A percentile compares a stretch with the other conserved stretches of the same genome.
These are phyloP conservation scores for Ranitomeya imitator DNA, from an alignment of 2,113 vertebrate species.

Conservation along the genomic window DNA sequence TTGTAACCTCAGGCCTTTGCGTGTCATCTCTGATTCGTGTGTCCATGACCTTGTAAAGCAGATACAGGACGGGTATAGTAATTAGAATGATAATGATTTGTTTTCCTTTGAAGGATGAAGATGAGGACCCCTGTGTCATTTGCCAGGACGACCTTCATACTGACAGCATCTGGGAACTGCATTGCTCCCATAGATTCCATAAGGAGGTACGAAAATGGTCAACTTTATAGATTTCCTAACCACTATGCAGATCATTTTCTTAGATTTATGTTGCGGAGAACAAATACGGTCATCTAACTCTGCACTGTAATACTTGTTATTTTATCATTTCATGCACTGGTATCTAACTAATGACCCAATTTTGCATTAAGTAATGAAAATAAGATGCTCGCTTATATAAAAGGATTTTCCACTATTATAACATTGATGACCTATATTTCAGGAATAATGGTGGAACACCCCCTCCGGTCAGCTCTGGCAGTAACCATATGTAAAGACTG, in stretches of 20 bases:
- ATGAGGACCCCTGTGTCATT: conserved; percentile 65
- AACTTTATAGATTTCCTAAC: neutral
- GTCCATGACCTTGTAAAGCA: conserved; percentile 48
- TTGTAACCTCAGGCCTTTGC: conserved; percentile 20
- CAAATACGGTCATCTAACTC: neutral
- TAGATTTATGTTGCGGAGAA: neutral
- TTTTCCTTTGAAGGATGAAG: conserved; percentile 61
- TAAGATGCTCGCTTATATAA: no score
- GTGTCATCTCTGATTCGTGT: conserved; percentile 41
- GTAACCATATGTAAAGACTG: no score
- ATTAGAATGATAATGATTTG: conserved; percentile 51
- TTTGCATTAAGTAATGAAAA: no score
- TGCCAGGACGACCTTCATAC: conserved; percentile 67
- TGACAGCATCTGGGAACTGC: conserved; percentile 63
- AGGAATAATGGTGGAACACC: no score
- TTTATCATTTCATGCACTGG: no score
- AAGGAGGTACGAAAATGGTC: conserved; percentile 64
- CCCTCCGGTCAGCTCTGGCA: no score
- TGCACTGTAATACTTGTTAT: neutral
- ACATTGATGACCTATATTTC: no score
- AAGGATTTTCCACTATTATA: no score
- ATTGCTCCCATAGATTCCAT: conserved; percentile 70
- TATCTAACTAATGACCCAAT: no score
- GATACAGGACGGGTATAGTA: neutral
- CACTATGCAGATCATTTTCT: neutral